phyloP scores from a whole-genome alignment of 2,797 vertebrate species.

The Manis pentadactyla region DNA sequence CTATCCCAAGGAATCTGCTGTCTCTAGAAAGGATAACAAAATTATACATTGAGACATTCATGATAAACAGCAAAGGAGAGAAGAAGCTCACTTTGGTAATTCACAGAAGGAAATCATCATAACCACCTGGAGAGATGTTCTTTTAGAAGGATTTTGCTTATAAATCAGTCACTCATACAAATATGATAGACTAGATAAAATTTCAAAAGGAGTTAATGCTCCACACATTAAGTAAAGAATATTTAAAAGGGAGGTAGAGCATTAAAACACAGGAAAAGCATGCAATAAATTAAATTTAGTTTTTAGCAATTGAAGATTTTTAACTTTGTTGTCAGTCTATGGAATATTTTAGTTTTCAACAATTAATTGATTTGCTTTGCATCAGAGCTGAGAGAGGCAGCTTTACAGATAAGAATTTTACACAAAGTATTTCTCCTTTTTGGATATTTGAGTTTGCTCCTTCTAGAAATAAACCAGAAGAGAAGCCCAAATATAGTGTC shows the following conservation, averaged over 20 bases:
- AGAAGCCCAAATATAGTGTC: neutral
- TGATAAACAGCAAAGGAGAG: neutral
- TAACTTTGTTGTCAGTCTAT: neutral
- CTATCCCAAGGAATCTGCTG: neutral
- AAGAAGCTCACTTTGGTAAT: neutral
- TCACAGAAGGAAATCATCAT: neutral
- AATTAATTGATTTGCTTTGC: neutral
- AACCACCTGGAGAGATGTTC: neutral
- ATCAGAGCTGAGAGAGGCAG: neutral
- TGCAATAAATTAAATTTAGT: neutral
- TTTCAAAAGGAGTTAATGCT: neutral
- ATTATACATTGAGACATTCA: neutral
- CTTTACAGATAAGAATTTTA: neutral
- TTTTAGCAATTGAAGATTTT: neutral
- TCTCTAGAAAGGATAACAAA: neutral
- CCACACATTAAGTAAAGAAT: neutral
- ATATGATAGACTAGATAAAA: neutral
- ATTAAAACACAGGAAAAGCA: neutral
- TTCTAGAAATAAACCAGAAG: neutral
- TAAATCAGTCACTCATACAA: neutral
- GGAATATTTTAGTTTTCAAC: neutral
- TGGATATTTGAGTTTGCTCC: neutral
- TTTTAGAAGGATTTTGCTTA: neutral
- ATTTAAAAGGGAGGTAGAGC: neutral
- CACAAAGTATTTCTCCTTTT: neutral